Base-by-base conservation (phyloP, 1,140 invertebrate species). In the Panonychus citri region DNA sequence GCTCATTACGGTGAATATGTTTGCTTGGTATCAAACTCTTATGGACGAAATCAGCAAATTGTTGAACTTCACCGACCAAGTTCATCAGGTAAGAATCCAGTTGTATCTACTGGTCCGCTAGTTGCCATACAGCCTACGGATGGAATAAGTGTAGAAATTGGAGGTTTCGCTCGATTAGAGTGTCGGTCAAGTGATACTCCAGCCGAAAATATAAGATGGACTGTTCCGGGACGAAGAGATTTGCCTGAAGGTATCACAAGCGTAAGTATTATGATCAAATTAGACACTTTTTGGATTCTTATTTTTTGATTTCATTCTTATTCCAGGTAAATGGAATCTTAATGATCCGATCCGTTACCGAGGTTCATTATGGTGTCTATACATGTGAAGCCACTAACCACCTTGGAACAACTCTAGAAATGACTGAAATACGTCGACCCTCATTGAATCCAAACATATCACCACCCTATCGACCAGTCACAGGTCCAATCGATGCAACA, bases 401-500 rank as follows among this genome's bases (percentile, higher is more conserved):
- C 17, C 17, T 12, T 19, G 42, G 42, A 43, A 17, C 5, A 12
- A 12, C 15, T 7, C 42, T 4, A 12, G 17, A 17, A 43, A 43
- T 5, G 7, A 17, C 17, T 21, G 21, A 43, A 21, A 7, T 43
- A 12, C 15, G 21, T 17, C 21, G 7, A 19, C 42, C 15, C 15
- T 43, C 42, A 43, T 19, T 43, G 5, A 43, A 51, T 51, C 25
- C 25, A 27, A 51, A n/a, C 17, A 25, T 17, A 27, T 28, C 24
- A 26, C 49, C 49, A 51, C 24, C 24, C 27, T 27, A 17, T 2
- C 24, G 24, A 10, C 24, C 24, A 26, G 49, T 26, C 7, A 43
- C 66, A 59, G 61, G 66, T 27, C 68, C 65, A 0, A 76, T 80
- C 0, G 70, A 69, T 1, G 76, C 82, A 3, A 74, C 69, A 5